phyloP scores from a whole-genome alignment of 1,140 invertebrate species.

The Lepidotrigona ventralis region DNA sequence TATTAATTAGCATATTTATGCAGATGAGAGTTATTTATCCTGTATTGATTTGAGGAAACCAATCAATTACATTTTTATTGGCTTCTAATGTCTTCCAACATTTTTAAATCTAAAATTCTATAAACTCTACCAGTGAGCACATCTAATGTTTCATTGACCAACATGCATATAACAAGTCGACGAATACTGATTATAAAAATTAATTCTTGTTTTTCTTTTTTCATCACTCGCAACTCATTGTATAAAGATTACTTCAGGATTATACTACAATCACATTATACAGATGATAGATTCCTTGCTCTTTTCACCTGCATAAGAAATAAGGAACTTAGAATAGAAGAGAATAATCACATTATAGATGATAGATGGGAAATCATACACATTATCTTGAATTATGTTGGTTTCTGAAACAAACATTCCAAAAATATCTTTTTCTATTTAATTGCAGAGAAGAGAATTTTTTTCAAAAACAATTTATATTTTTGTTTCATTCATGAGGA shows the following conservation, averaged over 20 bases:
- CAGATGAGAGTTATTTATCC: background rate
- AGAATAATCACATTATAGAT: background rate
- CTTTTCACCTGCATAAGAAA: background rate
- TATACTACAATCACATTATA: background rate
- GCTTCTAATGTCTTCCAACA: background rate
- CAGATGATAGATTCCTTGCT: background rate
- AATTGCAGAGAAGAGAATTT: no score
- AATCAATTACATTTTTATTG: background rate
- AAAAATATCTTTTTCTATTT: background rate
- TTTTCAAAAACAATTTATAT: no score
- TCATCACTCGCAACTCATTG: background rate
- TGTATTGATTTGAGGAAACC: conserved; percentile 5
- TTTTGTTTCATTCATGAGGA: no score
- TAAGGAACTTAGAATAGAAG: background rate
- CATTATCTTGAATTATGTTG: background rate
- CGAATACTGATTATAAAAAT: background rate
- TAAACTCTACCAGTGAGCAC: background rate
- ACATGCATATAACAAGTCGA: background rate
- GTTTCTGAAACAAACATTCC: background rate
- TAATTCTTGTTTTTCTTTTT: background rate
- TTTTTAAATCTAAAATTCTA: background rate
- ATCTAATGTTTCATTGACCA: background rate
- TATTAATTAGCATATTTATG: background rate
- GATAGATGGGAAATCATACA: background rate
- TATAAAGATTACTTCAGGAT: background rate